Evolutionary conservation across 1,140 invertebrate genomes (phyloP).

Genomic region (Drosophila parabipectinata): DNA sequence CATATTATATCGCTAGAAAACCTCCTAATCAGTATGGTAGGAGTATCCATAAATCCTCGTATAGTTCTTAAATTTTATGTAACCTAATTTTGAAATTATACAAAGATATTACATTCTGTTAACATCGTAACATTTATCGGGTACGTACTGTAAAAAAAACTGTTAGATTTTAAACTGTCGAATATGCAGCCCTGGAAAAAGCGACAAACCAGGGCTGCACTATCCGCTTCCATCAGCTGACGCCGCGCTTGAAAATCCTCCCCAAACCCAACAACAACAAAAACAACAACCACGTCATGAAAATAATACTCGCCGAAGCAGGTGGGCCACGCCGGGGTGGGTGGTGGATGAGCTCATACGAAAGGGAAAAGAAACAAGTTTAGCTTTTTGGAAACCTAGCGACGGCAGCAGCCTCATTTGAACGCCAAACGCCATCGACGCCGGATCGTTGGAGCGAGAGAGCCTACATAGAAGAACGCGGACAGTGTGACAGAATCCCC

Average conservation of each 20-base stretch:
- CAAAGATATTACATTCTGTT: not conserved
- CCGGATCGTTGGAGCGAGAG: slow-evolving; percentile 32
- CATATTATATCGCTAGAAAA: too few relatives aligned
- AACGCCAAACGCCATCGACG: slow-evolving; percentile 54
- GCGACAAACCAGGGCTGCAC: slow-evolving; percentile 12
- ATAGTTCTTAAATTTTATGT: not conserved
- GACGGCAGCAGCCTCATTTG: slow-evolving; percentile 54
- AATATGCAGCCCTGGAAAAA: slow-evolving; percentile 11
- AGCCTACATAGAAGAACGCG: slow-evolving; percentile 18
- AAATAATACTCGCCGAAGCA: slow-evolving; percentile 35
- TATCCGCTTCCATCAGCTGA: slow-evolving; percentile 27
- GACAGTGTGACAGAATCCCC: slow-evolving; percentile 53
- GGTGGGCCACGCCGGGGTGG: slow-evolving; percentile 11
- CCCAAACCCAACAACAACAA: slow-evolving; percentile 14
- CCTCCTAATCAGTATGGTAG: too few relatives aligned
- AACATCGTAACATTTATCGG: not conserved
- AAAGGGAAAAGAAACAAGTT: slow-evolving; percentile 72
- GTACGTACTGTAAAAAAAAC: not conserved
- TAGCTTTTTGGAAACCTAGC: slow-evolving; percentile 68
- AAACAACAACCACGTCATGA: slow-evolving; percentile 35
- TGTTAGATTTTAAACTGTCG: slow-evolving; percentile 3
- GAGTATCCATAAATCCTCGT: too few relatives aligned
- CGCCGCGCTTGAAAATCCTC: slow-evolving; percentile 40
- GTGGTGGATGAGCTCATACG: slow-evolving; percentile 73
- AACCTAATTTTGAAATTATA: not conserved